phyloP scores from a whole-genome alignment of 2,113 vertebrate species.

The Dissostichus mawsoni region DNA sequence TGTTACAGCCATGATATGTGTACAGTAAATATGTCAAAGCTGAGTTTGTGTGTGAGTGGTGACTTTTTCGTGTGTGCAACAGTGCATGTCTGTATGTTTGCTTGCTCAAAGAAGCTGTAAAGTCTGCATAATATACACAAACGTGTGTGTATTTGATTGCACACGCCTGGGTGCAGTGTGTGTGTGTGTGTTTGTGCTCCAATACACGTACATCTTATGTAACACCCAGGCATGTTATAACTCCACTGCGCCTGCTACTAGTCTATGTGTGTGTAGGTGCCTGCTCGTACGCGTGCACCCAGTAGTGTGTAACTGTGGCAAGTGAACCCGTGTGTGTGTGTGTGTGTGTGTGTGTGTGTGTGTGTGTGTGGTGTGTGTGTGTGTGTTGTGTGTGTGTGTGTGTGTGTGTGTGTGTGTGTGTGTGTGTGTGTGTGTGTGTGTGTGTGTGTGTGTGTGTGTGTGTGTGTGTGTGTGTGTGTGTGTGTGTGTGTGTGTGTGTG shows the following conservation, averaged over 20 bases:
- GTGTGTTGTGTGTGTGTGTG: no score
- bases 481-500: conserved; percentile 14
- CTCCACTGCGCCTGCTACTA: conserved; percentile 49
- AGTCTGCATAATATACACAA: conserved; percentile 4
- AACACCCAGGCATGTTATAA: conserved; percentile 70
- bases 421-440: conserved; percentile 16
- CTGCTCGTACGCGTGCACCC: conserved; percentile 22
- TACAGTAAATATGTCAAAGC: conserved; percentile 18
- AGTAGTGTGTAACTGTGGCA: conserved; percentile 41
- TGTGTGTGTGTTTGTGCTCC: conserved; percentile 12
- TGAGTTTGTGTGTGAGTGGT: background rate
- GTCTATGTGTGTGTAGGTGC: conserved; percentile 47
- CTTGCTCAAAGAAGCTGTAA: conserved; percentile 19
- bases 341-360: conserved; percentile 18
- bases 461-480: conserved; percentile 5
- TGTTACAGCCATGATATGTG: conserved; percentile 13
- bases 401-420: conserved; percentile 10
- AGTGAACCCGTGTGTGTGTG: conserved; percentile 6
- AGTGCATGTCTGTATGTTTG: conserved; percentile 32
- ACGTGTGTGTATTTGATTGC: background rate
- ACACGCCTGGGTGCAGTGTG: background rate
- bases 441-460: conserved; percentile 1
- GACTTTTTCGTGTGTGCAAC: conserved; percentile 33
- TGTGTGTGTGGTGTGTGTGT: no score
- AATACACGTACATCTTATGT: conserved; percentile 71